A percentile compares a stretch with the other conserved stretches of the same genome.
These are phyloP conservation scores for Trichechus manatus DNA, from an alignment of 2,113 vertebrate species.

Conservation along the genomic window DNA sequence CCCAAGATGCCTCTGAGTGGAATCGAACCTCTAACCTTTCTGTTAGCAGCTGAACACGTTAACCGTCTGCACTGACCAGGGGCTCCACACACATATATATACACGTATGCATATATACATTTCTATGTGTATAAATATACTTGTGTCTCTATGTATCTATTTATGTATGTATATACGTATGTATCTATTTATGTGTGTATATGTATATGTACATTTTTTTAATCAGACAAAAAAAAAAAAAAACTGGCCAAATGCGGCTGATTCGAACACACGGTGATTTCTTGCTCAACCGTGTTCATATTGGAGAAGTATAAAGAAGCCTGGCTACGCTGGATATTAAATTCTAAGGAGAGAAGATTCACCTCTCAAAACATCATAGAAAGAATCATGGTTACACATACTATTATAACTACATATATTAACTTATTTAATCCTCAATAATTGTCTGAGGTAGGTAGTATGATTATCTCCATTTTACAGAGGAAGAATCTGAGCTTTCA, in stretches of 20 bases:
- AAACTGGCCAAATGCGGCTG: conserved; percentile 8
- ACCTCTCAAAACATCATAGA: not conserved
- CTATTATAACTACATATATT: not conserved
- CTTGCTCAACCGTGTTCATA: conserved; percentile 23
- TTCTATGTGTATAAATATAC: not conserved
- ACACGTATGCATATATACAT: not conserved
- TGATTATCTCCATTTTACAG: not conserved
- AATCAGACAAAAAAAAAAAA: not conserved
- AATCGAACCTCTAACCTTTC: not conserved
- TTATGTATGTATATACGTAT: too few relatives aligned
- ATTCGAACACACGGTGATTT: not conserved
- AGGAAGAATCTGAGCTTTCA: not conserved
- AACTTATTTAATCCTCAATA: not conserved
- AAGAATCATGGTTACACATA: conserved; percentile 8
- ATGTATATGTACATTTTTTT: too few relatives aligned
- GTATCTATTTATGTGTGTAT: too few relatives aligned
- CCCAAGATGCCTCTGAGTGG: not conserved
- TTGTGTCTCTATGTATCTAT: not conserved
- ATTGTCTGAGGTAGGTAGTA: not conserved
- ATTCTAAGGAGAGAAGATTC: not conserved
- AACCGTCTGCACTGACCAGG: not conserved
- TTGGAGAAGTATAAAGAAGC: not conserved
- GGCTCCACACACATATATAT: not conserved
- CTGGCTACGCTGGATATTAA: not conserved
- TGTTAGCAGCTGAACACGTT: not conserved